Percentiles rank a stretch among this genome's conserved stretches.
Evolutionary conservation across 37 sponge, comb jelly and placozoan species (phyloP).

Genomic region (Halichondria panicea): DNA sequence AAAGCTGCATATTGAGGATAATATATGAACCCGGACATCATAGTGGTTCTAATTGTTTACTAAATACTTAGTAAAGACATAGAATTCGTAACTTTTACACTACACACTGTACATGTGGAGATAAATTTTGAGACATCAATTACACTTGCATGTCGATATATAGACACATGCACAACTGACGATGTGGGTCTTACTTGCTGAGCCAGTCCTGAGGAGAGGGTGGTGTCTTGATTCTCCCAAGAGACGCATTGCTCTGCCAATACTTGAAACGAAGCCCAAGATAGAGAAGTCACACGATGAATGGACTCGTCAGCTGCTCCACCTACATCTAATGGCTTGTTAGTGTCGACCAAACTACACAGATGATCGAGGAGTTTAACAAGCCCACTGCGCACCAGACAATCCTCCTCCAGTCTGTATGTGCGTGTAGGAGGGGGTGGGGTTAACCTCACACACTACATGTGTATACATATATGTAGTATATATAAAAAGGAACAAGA

Average conservation of each 20-base stretch:
- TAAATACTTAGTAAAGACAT: too few relatives aligned
- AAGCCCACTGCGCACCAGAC: slow-evolving; percentile 85
- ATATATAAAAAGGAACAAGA: background rate
- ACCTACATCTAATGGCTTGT: slow-evolving; percentile 33
- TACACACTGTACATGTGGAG: too few relatives aligned
- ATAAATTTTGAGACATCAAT: too few relatives aligned
- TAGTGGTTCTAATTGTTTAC: too few relatives aligned
- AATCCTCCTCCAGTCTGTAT: slow-evolving; percentile 71
- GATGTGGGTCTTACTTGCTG: slow-evolving; percentile 70
- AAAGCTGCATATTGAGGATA: too few relatives aligned
- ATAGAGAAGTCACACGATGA: slow-evolving; percentile 72
- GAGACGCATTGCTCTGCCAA: slow-evolving; percentile 86
- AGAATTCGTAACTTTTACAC: too few relatives aligned
- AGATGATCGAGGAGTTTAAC: slow-evolving; percentile 85
- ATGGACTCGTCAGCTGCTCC: slow-evolving; percentile 51
- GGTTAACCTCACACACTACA: background rate
- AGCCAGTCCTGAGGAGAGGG: slow-evolving; percentile 74
- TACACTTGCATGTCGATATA: too few relatives aligned
- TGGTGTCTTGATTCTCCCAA: slow-evolving; percentile 76
- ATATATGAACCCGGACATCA: too few relatives aligned
- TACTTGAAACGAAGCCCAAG: slow-evolving; percentile 93
- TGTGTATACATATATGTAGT: background rate
- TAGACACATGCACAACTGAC: too few relatives aligned
- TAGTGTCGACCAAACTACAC: slow-evolving; percentile 49
- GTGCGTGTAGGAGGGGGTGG: background rate